Conservation (phyloP, 2,797 vertebrate genomes). For the Sebastes steindachneri region DNA sequence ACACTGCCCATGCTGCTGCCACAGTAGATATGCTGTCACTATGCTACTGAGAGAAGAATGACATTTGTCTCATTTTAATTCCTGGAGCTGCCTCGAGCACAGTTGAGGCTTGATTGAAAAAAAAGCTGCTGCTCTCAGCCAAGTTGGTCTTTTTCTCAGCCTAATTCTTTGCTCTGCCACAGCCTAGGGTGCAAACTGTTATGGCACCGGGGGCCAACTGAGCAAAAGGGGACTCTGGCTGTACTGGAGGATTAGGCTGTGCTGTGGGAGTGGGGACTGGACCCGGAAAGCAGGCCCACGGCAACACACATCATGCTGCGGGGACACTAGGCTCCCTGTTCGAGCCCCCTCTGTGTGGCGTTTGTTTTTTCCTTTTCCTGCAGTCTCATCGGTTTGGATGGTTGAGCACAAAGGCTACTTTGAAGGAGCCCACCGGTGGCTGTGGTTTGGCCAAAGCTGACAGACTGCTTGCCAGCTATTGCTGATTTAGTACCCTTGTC, state of each 20-base stretch:
- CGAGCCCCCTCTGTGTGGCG: conserved; percentile 62
- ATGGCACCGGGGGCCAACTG: conserved; percentile 53
- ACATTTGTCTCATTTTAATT: conserved; percentile 69
- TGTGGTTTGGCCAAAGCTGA: conserved; percentile 75
- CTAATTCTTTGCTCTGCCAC: conserved; percentile 32
- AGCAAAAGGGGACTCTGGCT: conserved; percentile 53
- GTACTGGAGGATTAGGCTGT: conserved; percentile 62
- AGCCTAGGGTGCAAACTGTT: conserved; percentile 51
- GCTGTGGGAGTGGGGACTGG: conserved; percentile 60
- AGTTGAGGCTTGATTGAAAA: conserved; percentile 38
- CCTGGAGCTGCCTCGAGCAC: conserved; percentile 46
- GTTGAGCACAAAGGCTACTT: conserved; percentile 80
- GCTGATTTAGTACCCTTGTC: conserved; percentile 64
- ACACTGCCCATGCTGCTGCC: conserved; percentile 33
- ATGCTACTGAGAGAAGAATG: conserved; percentile 50
- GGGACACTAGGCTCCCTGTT: conserved; percentile 81
- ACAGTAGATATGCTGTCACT: conserved; percentile 33
- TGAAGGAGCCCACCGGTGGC: conserved; percentile 78
- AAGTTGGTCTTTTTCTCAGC: conserved; percentile 49
- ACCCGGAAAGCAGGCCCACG: conserved; percentile 51
- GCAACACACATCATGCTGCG: conserved; percentile 57
- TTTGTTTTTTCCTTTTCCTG: conserved; percentile 53
- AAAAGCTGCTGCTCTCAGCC: conserved; percentile 53
- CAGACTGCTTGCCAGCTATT: conserved; percentile 67
- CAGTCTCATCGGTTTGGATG: conserved; percentile 75